Evolutionary conservation across 2,113 vertebrate species (phyloP).

Genomic region (Geococcyx californianus): DNA sequence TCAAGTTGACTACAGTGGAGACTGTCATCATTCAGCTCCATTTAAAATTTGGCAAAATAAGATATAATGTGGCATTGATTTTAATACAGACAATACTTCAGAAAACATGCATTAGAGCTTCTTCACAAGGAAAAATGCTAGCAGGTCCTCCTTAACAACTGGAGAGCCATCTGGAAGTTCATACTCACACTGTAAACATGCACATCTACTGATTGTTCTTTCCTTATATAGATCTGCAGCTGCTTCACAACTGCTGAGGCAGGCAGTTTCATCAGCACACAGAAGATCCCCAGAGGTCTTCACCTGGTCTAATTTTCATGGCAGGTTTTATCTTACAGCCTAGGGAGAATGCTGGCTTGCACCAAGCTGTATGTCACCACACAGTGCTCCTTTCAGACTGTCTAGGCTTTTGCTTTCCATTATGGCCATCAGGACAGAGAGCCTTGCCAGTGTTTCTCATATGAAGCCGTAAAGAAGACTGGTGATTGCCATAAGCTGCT

Average conservation of each 20-base stretch:
- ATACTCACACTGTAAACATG: accelerated
- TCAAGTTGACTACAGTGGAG: not conserved
- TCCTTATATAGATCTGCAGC: not conserved
- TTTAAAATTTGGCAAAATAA: not conserved
- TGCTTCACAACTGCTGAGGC: not conserved
- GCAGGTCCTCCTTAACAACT: not conserved
- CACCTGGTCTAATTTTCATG: not conserved
- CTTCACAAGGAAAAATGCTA: not conserved
- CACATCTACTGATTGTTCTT: not conserved
- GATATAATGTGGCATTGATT: not conserved
- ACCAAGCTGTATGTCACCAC: not conserved
- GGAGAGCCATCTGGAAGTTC: constrained; percentile 7
- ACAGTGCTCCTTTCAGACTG: not conserved
- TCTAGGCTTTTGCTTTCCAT: not conserved
- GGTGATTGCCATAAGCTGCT: not conserved
- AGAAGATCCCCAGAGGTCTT: not conserved
- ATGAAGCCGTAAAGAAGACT: not conserved
- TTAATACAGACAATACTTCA: not conserved
- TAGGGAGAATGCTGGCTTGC: not conserved
- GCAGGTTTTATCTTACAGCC: not conserved
- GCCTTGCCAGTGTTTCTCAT: not conserved
- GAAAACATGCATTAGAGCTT: not conserved
- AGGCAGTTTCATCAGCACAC: not conserved
- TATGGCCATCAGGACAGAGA: not conserved
- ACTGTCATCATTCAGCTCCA: not conserved